A percentile compares a stretch with the other conserved stretches of the same genome.
phyloP scores from a whole-genome alignment of 2,113 vertebrate genomes.

The Silurus glanis region DNA sequence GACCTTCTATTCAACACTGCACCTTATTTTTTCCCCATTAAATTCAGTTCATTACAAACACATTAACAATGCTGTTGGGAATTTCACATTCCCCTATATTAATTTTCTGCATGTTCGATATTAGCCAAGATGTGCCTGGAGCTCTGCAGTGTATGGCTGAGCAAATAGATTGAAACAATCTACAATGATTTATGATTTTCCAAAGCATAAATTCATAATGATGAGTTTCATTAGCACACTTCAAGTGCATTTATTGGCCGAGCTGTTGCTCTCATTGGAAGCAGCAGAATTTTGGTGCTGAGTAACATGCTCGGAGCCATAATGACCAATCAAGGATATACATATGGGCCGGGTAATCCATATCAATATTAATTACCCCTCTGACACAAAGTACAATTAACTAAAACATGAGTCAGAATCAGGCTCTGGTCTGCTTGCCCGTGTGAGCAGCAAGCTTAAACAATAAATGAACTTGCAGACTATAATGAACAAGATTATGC shows the following conservation, averaged over 20 bases:
- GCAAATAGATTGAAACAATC: constrained; percentile 52
- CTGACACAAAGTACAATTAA: constrained; percentile 63
- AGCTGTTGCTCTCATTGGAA: constrained; percentile 50
- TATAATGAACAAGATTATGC: constrained; percentile 51
- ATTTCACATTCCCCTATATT: constrained; percentile 21
- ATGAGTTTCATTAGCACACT: constrained; percentile 59
- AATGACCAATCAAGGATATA: constrained; percentile 62
- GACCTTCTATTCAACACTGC: background rate
- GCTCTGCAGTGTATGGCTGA: constrained; percentile 28
- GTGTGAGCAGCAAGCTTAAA: constrained; percentile 12
- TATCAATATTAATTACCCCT: constrained; percentile 69
- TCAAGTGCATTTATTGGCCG: constrained; percentile 54
- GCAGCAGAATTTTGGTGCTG: constrained; percentile 46
- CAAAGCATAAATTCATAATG: constrained; percentile 57
- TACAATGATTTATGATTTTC: constrained; percentile 51
- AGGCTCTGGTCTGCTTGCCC: constrained; percentile 49
- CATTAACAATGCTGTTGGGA: constrained; percentile 21
- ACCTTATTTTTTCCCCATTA: background rate
- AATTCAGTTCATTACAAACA: constrained; percentile 20
- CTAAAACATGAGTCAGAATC: constrained; percentile 66
- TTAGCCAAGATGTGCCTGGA: constrained; percentile 31
- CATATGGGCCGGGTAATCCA: constrained; percentile 64
- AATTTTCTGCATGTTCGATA: constrained; percentile 32
- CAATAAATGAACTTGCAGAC: constrained; percentile 24
- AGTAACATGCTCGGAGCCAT: constrained; percentile 49